Conservation (phyloP, 1,140 invertebrate species). For the Eurosta solidaginis region DNA sequence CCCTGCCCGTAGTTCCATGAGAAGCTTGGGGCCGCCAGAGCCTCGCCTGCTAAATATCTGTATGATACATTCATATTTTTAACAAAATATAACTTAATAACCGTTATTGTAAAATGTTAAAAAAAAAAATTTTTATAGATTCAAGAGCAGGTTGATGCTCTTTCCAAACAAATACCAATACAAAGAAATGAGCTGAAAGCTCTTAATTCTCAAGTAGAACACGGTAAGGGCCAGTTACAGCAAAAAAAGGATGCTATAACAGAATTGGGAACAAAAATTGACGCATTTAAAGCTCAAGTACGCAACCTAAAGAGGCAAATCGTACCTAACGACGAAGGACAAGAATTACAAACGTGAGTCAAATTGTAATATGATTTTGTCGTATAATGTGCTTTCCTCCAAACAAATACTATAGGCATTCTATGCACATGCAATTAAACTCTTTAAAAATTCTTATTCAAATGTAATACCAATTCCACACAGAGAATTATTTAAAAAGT, state of each 20-base stretch:
- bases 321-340: not conserved
- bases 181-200: not conserved
- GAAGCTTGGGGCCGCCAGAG: too few species aligned
- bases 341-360: not conserved
- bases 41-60: too few species aligned
- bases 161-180: slow-evolving; percentile 1
- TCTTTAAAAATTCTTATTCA: not conserved
- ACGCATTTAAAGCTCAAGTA: not conserved
- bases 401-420: not conserved
- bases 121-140: not conserved
- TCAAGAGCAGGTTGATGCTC: not conserved
- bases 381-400: too few species aligned
- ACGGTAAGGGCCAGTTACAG: not conserved
- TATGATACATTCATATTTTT: too few species aligned
- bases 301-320: not conserved
- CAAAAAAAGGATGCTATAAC: not conserved
- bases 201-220: not conserved
- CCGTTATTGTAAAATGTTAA: not conserved
- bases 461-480: too few species aligned
- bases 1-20: too few species aligned
- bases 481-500: too few species aligned
- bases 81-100: too few species aligned
- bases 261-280: not conserved
- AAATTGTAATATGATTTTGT: not conserved
- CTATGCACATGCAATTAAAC: not conserved